Evolutionary conservation across 2,113 vertebrate species (phyloP).

Genomic region (Phycodurus eques): DNA sequence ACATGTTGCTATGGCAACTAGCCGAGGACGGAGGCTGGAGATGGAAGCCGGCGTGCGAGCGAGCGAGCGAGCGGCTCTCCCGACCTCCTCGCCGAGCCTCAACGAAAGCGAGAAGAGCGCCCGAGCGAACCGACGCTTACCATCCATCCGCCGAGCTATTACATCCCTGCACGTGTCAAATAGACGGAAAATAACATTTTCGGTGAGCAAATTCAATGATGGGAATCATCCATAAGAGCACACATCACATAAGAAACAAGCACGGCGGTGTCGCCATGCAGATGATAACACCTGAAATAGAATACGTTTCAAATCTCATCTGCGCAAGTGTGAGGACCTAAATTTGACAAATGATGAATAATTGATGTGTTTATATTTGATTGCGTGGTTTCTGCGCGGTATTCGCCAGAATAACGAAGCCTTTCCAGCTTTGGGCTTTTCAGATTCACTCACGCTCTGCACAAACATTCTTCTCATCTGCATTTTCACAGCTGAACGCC

Average conservation of each 20-base stretch:
- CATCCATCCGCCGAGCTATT: no score
- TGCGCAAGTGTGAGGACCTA: neutral
- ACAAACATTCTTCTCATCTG: neutral
- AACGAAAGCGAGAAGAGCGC: neutral
- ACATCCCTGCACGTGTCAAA: neutral
- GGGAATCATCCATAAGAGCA: neutral
- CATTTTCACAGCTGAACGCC: conserved; percentile 1
- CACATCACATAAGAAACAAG: neutral
- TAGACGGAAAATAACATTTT: neutral
- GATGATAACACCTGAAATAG: neutral
- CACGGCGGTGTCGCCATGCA: neutral
- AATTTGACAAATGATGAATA: conserved; percentile 4
- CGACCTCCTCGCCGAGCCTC: neutral
- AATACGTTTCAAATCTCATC: neutral
- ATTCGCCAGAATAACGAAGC: neutral
- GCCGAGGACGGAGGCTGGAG: conserved; percentile 58
- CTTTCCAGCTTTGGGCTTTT: neutral
- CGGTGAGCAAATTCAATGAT: neutral
- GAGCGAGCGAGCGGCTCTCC: neutral
- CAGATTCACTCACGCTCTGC: neutral
- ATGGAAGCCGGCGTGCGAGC: neutral
- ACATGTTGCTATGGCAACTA: conserved; percentile 78
- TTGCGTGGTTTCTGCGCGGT: neutral
- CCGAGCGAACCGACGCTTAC: no score
- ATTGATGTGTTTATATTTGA: conserved; percentile 3